Base-by-base conservation (phyloP, 1,140 invertebrate genomes). In the Campoletis sonorensis region DNA sequence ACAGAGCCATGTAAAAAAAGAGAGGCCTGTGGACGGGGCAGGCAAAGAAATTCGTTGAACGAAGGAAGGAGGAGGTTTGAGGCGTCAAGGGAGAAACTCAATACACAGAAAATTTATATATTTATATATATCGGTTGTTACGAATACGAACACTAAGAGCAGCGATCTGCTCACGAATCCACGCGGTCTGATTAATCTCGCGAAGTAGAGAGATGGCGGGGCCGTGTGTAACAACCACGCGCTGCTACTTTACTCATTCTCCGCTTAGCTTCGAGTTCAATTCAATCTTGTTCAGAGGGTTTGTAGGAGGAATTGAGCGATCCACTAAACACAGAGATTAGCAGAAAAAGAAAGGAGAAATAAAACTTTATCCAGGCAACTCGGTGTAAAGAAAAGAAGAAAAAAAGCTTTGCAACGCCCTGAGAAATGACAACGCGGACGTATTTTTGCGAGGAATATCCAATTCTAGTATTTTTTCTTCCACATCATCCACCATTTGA, bases 151-250 rank as follows among this genome's bases (percentile, higher is more conserved):
- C 40, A 77, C 54, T 75, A 23, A 21, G 23, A 45, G 40, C 23
- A 67, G 21, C 23, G 61, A 67, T 27, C 30, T 58, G 40, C 49
- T 30, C 72, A 75, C 72, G 71, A 73, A 73, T 16, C 49, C 72
- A 30, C 40, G 54, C 51, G 75, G 27, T 61, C 75, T 77, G 75
- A 77, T 77, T 77, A 77, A 77, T 77, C 75, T 77, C 75, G 54
- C 49, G 30, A 23, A 77, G 75, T 77, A 64, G 5, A 77, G 27
- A 64, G 30, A 64, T 27, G 54, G 21, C 72, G 23, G 45, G n/a
- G 15, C 7, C 23, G 16, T 49, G 11, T 58, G 40, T 45, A 75
- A 54, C 72, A n/a, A 75, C 49, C n/a, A 23, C 40, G 40, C 15
- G 10, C 18, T 26, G 11, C n/a, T 7, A 18, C 54, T 15, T 64